Conservation (phyloP, 2,888 invertebrate genomes). For the Melanotus villosus region DNA sequence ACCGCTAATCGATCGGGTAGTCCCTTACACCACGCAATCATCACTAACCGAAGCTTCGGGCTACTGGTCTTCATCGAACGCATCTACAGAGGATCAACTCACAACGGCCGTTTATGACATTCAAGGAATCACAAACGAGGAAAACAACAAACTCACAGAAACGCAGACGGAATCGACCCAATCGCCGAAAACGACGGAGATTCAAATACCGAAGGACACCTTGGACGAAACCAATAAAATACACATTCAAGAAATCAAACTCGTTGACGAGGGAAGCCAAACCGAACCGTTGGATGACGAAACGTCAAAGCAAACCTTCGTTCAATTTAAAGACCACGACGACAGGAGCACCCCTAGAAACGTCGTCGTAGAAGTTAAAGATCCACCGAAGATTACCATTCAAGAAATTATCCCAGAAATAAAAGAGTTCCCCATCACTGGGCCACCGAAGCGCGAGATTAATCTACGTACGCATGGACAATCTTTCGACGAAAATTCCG, state of each 20-base stretch:
- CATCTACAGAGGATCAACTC: constrained; percentile 24
- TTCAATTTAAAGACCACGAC: neutral
- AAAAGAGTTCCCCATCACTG: constrained; percentile 64
- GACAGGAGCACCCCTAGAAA: neutral
- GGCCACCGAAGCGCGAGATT: constrained; percentile 59
- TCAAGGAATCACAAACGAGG: constrained; percentile 42
- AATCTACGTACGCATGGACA: constrained; percentile 29
- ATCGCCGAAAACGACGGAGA: neutral
- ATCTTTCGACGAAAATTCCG: neutral
- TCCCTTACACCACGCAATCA: constrained; percentile 47
- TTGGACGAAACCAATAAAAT: constrained; percentile 19
- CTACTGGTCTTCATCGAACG: constrained; percentile 38
- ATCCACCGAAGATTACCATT: constrained; percentile 67
- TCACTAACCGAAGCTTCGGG: constrained; percentile 17
- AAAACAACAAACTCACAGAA: constrained; percentile 49
- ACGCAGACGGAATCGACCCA: constrained; percentile 18
- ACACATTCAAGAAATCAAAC: constrained; percentile 35
- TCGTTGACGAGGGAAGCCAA: constrained; percentile 42
- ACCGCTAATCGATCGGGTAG: constrained; percentile 44
- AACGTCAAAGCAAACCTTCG: neutral
- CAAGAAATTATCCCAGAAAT: constrained; percentile 74
- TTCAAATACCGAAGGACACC: constrained; percentile 12
- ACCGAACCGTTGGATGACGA: constrained; percentile 32
- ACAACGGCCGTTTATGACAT: constrained; percentile 40
- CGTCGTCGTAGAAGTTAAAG: constrained; percentile 8